phyloP scores from a whole-genome alignment of 2,797 vertebrate genomes.

The Rhinoraja longicauda region DNA sequence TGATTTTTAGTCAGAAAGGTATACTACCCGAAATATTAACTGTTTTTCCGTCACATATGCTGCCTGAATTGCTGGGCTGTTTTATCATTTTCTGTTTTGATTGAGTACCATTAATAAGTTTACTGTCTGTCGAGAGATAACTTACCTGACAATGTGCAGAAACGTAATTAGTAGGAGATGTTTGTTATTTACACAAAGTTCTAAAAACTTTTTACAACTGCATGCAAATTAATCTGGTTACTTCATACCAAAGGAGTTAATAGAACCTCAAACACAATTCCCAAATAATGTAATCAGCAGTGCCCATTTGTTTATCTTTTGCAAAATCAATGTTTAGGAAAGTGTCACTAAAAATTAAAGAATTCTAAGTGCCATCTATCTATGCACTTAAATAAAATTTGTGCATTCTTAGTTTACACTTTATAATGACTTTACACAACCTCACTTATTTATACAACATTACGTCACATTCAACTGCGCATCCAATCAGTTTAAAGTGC shows the following conservation, averaged over 20 bases:
- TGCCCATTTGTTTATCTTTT: not conserved
- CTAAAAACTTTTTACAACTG: not conserved
- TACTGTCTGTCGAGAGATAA: not conserved
- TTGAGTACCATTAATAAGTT: not conserved
- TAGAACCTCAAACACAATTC: slow-evolving; percentile 4
- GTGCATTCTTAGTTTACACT: slow-evolving; percentile 46
- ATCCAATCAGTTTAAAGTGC: not conserved
- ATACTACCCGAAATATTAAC: too few relatives aligned
- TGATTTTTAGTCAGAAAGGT: too few relatives aligned
- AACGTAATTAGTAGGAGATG: not conserved
- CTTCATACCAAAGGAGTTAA: not conserved
- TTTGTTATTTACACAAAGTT: slow-evolving; percentile 4
- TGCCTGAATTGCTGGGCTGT: too few relatives aligned
- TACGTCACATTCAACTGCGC: not conserved
- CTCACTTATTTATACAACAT: not conserved
- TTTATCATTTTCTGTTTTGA: too few relatives aligned
- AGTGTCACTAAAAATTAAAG: not conserved
- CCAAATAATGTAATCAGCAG: not conserved
- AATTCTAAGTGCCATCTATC: not conserved
- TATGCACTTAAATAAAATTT: slow-evolving; percentile 62
- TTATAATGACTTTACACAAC: not conserved
- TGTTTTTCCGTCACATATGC: too few relatives aligned
- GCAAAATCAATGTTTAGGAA: not conserved
- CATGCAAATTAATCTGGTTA: not conserved
- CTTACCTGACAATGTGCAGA: not conserved